phyloP scores from a whole-genome alignment of 1,140 invertebrate species.

The Ruditapes philippinarum region DNA sequence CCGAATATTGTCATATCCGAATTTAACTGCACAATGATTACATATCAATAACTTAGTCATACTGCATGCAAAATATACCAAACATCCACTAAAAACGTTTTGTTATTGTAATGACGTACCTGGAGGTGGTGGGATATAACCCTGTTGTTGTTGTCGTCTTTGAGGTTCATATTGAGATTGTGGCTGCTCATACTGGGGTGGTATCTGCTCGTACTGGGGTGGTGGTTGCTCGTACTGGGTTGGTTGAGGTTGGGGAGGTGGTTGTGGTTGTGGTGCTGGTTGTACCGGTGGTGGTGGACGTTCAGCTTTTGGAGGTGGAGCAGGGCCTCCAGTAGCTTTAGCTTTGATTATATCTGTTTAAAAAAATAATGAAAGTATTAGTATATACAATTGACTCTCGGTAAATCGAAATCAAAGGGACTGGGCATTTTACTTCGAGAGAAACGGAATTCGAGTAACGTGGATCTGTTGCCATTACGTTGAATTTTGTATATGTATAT shows the following conservation, averaged over 20 bases:
- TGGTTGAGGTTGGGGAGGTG: neutral
- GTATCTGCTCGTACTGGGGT: neutral
- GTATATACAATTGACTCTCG: too few species aligned
- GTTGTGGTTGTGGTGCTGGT: neutral
- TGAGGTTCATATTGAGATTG: neutral
- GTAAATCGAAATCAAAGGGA: too few species aligned
- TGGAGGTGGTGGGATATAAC: slow-evolving; percentile 57
- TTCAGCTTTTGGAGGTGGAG: neutral
- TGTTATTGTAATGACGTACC: neutral
- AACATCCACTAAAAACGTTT: neutral
- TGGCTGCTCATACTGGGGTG: neutral
- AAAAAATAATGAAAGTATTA: too few species aligned
- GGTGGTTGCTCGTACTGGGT: neutral
- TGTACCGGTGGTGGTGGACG: neutral
- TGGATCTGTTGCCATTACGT: too few species aligned
- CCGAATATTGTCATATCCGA: too few species aligned
- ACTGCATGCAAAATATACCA: neutral
- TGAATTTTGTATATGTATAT: too few species aligned
- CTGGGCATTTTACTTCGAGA: too few species aligned
- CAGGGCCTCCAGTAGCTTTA: slow-evolving; percentile 6
- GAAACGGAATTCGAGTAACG: too few species aligned
- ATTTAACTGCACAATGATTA: too few species aligned
- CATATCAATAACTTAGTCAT: neutral
- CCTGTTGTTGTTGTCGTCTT: neutral
- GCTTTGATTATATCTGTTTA: slow-evolving; percentile 34